These are phyloP conservation scores for Excalfactoria chinensis DNA, from an alignment of 2,113 vertebrate species.

Conservation along the genomic window DNA sequence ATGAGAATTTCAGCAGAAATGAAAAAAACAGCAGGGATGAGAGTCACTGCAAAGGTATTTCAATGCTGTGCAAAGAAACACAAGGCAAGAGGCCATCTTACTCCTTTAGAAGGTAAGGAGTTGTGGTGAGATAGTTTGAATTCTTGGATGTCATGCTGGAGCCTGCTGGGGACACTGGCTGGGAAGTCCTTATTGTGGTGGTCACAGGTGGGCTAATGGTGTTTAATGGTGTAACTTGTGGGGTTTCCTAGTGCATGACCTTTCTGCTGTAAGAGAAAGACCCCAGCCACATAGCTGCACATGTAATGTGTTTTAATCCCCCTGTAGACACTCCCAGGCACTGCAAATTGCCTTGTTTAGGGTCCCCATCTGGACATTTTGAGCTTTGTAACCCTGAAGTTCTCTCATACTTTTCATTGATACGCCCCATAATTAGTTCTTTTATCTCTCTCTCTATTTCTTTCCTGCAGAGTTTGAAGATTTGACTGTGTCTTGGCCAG, in stretches of 20 bases:
- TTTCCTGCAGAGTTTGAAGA: not conserved
- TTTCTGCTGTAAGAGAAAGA: not conserved
- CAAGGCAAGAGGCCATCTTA: not conserved
- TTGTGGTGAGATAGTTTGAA: not conserved
- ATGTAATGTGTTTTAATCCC: not conserved
- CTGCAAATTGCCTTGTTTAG: not conserved
- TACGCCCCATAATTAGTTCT: not conserved
- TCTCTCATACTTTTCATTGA: not conserved
- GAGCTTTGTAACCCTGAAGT: not conserved
- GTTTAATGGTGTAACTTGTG: not conserved
- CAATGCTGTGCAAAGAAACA: not conserved
- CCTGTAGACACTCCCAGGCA: not conserved
- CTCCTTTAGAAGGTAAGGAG: not conserved
- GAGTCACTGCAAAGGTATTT: not conserved
- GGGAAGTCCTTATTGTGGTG: not conserved
- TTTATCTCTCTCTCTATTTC: not conserved
- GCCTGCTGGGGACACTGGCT: fast-evolving
- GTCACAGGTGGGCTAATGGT: not conserved
- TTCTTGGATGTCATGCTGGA: not conserved
- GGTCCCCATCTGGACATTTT: not conserved
- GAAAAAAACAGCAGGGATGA: not conserved
- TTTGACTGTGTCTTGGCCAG: not conserved
- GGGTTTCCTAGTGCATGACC: not conserved
- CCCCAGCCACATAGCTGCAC: not conserved
- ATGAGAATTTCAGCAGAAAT: not conserved